These are phyloP conservation scores for Rotaria macrura DNA, from an alignment of 2,888 invertebrate species.

Conservation along the genomic window DNA sequence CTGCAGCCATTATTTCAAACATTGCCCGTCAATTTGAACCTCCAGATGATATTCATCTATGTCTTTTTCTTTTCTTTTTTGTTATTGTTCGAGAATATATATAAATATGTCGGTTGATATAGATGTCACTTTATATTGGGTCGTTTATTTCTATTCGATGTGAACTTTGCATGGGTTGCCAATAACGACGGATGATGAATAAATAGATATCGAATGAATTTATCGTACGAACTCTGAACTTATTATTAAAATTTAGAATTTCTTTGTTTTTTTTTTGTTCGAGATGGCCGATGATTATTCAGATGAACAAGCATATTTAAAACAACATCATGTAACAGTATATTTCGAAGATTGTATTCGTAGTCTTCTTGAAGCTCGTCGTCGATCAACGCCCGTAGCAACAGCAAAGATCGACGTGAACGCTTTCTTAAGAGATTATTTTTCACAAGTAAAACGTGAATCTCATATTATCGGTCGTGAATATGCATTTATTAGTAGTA, in stretches of 20 bases:
- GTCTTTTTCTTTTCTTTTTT: not conserved
- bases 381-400: not conserved
- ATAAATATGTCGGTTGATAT: not conserved
- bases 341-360: conserved; percentile 10
- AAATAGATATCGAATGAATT: too few relatives aligned
- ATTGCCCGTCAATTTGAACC: not conserved
- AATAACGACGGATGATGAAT: not conserved
- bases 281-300: not conserved
- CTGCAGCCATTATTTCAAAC: not conserved
- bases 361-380: not conserved
- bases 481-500: not conserved
- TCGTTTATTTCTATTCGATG: not conserved
- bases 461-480: not conserved
- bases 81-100: too few relatives aligned
- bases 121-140: not conserved
- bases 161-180: not conserved
- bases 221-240: too few relatives aligned
- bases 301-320: not conserved
- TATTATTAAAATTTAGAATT: too few relatives aligned
- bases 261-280: too few relatives aligned
- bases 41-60: not conserved
- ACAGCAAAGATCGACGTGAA: not conserved
- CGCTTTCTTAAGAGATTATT: not conserved
- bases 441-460: not conserved
- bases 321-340: not conserved